Evolutionary conservation across 2,888 invertebrate genomes (phyloP).

Genomic region (Sarcophaga carnaria): DNA sequence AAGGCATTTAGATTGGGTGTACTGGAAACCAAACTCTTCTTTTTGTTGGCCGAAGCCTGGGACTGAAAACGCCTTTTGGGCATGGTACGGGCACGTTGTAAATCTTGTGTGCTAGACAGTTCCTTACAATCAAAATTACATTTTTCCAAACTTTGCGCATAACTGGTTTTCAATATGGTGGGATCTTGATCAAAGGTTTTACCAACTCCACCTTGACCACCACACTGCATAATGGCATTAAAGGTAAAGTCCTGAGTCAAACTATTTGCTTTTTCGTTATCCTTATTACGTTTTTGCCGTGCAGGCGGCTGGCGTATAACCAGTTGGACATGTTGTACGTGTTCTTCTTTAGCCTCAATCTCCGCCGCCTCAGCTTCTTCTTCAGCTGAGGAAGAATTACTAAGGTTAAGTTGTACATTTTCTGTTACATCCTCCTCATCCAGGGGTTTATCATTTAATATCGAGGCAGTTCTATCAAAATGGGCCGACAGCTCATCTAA

Average conservation of each 20-base stretch:
- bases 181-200: slow-evolving; percentile 82
- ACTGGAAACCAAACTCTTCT: slow-evolving; percentile 81
- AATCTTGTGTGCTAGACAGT: slow-evolving; percentile 63
- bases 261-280: slow-evolving; percentile 53
- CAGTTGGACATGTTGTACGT: slow-evolving; percentile 76
- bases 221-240: slow-evolving; percentile 69
- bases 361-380: slow-evolving; percentile 22
- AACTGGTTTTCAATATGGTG: slow-evolving; percentile 79
- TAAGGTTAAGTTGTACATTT: neutral
- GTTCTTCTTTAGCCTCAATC: slow-evolving; percentile 51
- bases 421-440: slow-evolving; percentile 43
- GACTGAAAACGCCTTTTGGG: slow-evolving; percentile 78
- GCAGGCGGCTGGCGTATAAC: slow-evolving; percentile 77
- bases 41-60: slow-evolving; percentile 73
- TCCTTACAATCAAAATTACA: slow-evolving; percentile 79
- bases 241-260: slow-evolving; percentile 52
- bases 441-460: slow-evolving; percentile 82
- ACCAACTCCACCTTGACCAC: slow-evolving; percentile 35
- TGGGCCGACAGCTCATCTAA: slow-evolving; percentile 83
- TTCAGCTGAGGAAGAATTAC: slow-evolving; percentile 63
- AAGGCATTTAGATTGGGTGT: slow-evolving; percentile 85
- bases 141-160: slow-evolving; percentile 80
- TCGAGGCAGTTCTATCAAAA: slow-evolving; percentile 84
- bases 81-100: slow-evolving; percentile 66
- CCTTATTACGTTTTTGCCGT: slow-evolving; percentile 71